Evolutionary conservation across 2,888 invertebrate species (phyloP).

Genomic region (Ectemnius continuus): DNA sequence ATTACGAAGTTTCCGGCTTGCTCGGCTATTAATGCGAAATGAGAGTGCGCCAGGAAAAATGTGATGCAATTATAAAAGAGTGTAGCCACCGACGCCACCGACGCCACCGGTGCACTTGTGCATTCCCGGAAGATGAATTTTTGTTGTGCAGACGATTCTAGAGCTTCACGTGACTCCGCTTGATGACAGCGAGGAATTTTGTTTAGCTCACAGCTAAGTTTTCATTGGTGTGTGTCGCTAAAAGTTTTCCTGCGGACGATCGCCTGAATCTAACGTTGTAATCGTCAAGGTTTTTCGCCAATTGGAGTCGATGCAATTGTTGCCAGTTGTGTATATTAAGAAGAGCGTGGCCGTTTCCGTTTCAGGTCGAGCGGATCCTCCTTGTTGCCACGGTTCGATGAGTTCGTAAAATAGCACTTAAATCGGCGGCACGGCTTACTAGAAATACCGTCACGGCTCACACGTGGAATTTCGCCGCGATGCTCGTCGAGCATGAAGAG

Average conservation of each 20-base stretch:
- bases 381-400: neutral
- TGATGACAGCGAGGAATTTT: no score
- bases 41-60: neutral
- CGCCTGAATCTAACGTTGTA: neutral
- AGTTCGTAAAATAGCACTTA: conserved; percentile 1
- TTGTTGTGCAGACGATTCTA: no score
- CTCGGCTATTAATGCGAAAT: neutral
- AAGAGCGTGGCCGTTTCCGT: neutral
- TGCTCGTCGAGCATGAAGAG: neutral
- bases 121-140: no score
- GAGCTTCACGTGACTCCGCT: no score
- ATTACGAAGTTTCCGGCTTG: conserved; percentile 13
- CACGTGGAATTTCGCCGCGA: neutral
- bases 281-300: neutral
- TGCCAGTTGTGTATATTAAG: neutral
- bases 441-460: conserved; percentile 1
- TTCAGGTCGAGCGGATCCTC: neutral
- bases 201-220: neutral
- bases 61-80: conserved; percentile 6
- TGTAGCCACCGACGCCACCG: no score
- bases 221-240: neutral
- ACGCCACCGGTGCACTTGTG: neutral
- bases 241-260: neutral
- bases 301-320: neutral
- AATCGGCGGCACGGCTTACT: neutral